phyloP scores from a whole-genome alignment of 2,113 vertebrate species.

The Chaenocephalus aceratus region DNA sequence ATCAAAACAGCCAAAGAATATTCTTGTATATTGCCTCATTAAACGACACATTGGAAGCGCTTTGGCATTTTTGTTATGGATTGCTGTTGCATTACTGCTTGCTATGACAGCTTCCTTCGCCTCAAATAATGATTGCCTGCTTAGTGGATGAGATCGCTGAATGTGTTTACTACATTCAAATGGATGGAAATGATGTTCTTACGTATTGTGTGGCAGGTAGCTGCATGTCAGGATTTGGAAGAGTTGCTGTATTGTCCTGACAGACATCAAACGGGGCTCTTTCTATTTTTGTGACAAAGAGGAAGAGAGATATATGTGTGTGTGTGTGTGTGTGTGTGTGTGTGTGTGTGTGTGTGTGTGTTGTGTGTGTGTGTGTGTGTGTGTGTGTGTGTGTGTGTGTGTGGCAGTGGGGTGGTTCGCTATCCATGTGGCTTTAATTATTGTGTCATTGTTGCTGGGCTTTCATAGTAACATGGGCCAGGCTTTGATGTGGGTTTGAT shows the following conservation, averaged over 20 bases:
- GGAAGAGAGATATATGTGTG: background rate
- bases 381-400: background rate
- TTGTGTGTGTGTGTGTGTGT: background rate
- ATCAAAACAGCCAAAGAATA: conserved; percentile 47
- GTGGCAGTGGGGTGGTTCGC: conserved; percentile 17
- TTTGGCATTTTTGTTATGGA: conserved; percentile 37
- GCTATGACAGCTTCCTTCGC: conserved; percentile 37
- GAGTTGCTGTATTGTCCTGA: conserved; percentile 48
- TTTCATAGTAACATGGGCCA: conserved; percentile 55
- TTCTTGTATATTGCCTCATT: conserved; percentile 52
- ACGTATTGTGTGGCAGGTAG: conserved; percentile 47
- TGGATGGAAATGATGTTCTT: conserved; percentile 33
- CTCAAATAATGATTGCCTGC: conserved; percentile 38
- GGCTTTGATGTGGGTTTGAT: conserved; percentile 79
- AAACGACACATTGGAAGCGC: conserved; percentile 34
- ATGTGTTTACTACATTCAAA: conserved; percentile 41
- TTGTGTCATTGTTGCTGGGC: conserved; percentile 71
- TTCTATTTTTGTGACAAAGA: conserved; percentile 46
- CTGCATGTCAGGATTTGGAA: conserved; percentile 29
- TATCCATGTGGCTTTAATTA: conserved; percentile 77
- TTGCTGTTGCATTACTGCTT: conserved; percentile 41
- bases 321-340: conserved; percentile 5
- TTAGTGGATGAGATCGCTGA: conserved; percentile 32
- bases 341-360: conserved; percentile 16
- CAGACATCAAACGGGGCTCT: conserved; percentile 67